A percentile compares a stretch with the other conserved stretches of the same genome.
These are phyloP conservation scores for Polypedilum pembai DNA, from an alignment of 1,140 invertebrate species.

Conservation along the genomic window DNA sequence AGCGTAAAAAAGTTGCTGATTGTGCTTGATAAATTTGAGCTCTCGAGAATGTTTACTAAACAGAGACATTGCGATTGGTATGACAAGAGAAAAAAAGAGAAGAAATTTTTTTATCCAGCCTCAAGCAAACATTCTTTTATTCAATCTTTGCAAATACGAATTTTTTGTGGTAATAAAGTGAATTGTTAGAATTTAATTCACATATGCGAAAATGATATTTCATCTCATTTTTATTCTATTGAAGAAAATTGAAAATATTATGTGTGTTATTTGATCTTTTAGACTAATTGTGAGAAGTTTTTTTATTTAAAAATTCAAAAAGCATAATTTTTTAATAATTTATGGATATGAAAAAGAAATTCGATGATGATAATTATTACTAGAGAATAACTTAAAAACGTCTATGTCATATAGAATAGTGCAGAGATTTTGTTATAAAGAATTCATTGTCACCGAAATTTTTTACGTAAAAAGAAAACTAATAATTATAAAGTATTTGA, in stretches of 20 bases:
- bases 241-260: background rate
- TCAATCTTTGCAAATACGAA: too few species aligned
- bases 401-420: too few species aligned
- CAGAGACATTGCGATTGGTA: background rate
- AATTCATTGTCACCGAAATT: too few species aligned
- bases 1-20: constrained; percentile 3
- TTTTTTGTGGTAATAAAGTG: background rate
- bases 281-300: too few species aligned
- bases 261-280: background rate
- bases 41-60: background rate
- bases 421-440: too few species aligned
- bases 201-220: background rate
- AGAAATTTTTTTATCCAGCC: background rate
- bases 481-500: too few species aligned
- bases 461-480: too few species aligned
- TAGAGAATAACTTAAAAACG: too few species aligned
- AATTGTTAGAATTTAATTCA: background rate
- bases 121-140: background rate
- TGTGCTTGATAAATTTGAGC: constrained; percentile 9
- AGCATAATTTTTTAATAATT: too few species aligned
- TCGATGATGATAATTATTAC: too few species aligned
- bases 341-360: too few species aligned
- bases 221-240: background rate
- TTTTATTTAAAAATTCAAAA: too few species aligned
- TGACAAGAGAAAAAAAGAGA: background rate